Base-by-base conservation (phyloP, 2,888 invertebrate species). In the Torymus auratus region DNA sequence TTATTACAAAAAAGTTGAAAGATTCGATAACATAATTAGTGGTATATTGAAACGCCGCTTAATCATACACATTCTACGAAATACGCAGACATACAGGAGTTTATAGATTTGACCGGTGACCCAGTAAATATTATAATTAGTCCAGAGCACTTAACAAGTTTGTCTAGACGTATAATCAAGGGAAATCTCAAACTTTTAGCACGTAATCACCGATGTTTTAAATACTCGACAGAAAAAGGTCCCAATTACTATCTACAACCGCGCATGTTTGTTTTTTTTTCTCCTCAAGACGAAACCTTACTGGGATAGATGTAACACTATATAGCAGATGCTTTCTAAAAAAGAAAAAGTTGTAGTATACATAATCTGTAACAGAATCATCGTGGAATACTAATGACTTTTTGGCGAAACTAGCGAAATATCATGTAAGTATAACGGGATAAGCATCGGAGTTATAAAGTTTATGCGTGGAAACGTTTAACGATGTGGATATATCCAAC, bases 371-470 rank as follows among this genome's bases (percentile, higher is more conserved):
- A 72, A 41, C 15, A n/a, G 20, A 58, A 20, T 12, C 52, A 60
- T 70, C 56, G 20, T 50, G 50, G 61, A 62, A 70, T 50, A 60
- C 56, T 50, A 41, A 71, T 14, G 23, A 71, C 58, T 53, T 52
- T 78, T 72, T 78, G 50, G 2, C 41, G 64, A 17, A 60, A 53
- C 14, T 78, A 67, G 65, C 60, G 52, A 78, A 71, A 78, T 78
- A 60, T 78, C 71, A 41, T 60, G 52, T n/a, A 41, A 53, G 52
- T n/a, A 60, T 20, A 65, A 55, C 41, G 53, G 72, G 71, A 78
- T 71, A 71, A 60, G 53, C 52, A 78, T 78, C 67, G 28, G 12
- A 28, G 23, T 52, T 17, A 20, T 56, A 58, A 78, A 65, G 58
- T 71, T 71, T 67, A 12, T 17, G 58, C 50, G 17, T 53, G 71